phyloP scores from a whole-genome alignment of 1,140 invertebrate genomes.

The Diabrotica virgifera region DNA sequence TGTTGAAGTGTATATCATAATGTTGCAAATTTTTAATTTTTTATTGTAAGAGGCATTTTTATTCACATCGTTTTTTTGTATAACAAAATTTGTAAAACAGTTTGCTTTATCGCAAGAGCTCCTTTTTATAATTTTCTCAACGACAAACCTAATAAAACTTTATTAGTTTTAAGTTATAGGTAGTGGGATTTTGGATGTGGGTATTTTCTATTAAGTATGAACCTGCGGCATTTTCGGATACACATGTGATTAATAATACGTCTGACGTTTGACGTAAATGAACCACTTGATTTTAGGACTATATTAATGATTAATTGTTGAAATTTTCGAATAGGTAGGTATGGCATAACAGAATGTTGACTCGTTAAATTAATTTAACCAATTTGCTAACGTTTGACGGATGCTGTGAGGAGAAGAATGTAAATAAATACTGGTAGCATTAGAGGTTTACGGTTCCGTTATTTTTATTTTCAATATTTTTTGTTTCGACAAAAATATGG shows the following conservation, averaged over 20 bases:
- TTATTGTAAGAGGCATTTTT: too few relatives aligned
- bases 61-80: too few relatives aligned
- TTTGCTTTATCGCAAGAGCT: too few relatives aligned
- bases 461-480: too few relatives aligned
- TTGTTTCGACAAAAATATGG: too few relatives aligned
- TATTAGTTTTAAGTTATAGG: background rate
- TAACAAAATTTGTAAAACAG: too few relatives aligned
- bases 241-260: conserved; percentile 1
- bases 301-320: background rate
- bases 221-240: background rate
- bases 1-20: too few relatives aligned
- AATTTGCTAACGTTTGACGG: conserved; percentile 2
- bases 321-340: background rate
- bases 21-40: too few relatives aligned
- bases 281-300: background rate
- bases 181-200: background rate
- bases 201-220: background rate
- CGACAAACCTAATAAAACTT: background rate
- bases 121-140: too few relatives aligned
- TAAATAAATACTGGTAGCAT: too few relatives aligned
- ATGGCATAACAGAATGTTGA: background rate
- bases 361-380: background rate
- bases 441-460: too few relatives aligned
- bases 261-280: background rate
- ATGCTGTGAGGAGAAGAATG: background rate